These are phyloP conservation scores for Hydrotaea cyrtoneurina DNA, from an alignment of 2,888 invertebrate species.

Conservation along the genomic window DNA sequence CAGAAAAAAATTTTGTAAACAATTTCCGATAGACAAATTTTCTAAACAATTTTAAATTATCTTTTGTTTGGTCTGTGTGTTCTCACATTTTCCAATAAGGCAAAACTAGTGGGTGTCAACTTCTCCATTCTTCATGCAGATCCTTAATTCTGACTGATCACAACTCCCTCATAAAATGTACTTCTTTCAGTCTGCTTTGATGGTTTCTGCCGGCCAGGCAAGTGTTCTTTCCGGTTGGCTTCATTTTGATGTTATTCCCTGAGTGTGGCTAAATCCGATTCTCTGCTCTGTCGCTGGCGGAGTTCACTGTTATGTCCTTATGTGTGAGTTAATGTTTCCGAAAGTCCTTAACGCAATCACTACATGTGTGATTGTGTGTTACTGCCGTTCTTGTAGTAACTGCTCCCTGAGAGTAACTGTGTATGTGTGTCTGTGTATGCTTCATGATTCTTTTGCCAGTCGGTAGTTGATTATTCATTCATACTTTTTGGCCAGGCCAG, in stretches of 20 bases:
- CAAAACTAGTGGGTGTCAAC: too few relatives aligned
- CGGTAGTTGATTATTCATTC: slow-evolving; percentile 43
- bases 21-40: too few relatives aligned
- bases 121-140: background rate
- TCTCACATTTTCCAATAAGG: too few relatives aligned
- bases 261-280: background rate
- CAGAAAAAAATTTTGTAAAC: too few relatives aligned
- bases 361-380: slow-evolving; percentile 52
- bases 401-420: slow-evolving; percentile 7
- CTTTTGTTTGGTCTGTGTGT: too few relatives aligned
- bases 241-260: background rate
- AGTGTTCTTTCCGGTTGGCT: slow-evolving; percentile 27
- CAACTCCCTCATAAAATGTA: background rate
- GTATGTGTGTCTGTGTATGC: background rate
- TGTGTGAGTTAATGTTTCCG: slow-evolving; percentile 68
- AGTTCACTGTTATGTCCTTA: slow-evolving; percentile 4
- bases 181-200: background rate
- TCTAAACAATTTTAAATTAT: too few relatives aligned
- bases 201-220: background rate
- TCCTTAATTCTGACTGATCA: background rate
- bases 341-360: slow-evolving; percentile 39
- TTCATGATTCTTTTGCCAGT: background rate
- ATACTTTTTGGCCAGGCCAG: slow-evolving; percentile 32
- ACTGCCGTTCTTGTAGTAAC: background rate
- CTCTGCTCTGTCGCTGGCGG: background rate